Evolutionary conservation across 2,113 vertebrate genomes (phyloP).

Genomic region (Protomyctophum bolini): DNA sequence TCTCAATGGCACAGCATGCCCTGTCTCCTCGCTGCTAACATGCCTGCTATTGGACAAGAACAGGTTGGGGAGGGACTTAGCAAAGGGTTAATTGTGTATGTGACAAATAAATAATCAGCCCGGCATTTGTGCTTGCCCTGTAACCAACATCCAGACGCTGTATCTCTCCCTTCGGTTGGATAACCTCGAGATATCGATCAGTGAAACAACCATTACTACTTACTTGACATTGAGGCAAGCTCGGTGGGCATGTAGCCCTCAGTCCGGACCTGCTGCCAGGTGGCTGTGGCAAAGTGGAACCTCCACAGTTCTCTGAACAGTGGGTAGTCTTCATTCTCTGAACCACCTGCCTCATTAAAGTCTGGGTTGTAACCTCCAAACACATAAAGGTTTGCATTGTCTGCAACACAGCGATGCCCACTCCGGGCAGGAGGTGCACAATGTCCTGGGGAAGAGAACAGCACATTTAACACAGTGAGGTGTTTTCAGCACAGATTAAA

Average conservation of each 20-base stretch:
- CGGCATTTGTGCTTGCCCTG: no score
- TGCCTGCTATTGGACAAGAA: no score
- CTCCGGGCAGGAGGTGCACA: conserved; percentile 90
- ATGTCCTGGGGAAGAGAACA: conserved; percentile 78
- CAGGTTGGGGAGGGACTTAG: no score
- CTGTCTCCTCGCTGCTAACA: no score
- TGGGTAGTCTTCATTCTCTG: conserved; percentile 94
- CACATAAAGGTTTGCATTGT: conserved; percentile 91
- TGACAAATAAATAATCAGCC: no score
- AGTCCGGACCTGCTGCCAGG: conserved; percentile 95
- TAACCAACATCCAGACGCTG: no score
- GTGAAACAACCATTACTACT: background rate
- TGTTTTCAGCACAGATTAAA: background rate
- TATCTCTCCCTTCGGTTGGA: no score
- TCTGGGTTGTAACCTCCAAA: conserved; percentile 98
- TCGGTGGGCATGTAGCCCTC: conserved; percentile 98
- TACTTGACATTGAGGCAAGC: conserved; percentile 97
- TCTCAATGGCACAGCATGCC: no score
- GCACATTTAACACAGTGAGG: background rate
- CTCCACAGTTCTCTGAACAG: conserved; percentile 98
- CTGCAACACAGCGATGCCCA: conserved; percentile 95
- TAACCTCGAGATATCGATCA: no score
- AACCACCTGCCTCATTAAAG: conserved; percentile 92
- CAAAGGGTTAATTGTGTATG: no score
- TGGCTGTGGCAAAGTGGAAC: conserved; percentile 94